phyloP scores from a whole-genome alignment of 2,888 invertebrate genomes.

The Euproctis similis region DNA sequence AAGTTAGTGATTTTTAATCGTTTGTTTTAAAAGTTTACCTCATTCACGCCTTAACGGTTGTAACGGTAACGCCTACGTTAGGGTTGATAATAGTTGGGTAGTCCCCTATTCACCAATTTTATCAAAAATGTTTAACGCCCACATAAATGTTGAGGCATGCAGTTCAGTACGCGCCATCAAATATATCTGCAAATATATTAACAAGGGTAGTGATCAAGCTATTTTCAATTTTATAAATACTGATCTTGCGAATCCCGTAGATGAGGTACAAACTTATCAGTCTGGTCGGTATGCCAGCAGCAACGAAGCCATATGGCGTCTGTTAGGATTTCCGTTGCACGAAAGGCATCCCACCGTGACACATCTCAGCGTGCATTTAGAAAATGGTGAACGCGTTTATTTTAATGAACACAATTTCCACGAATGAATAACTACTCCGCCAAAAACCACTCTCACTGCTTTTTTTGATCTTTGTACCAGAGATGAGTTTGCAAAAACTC shows the following conservation, averaged over 20 bases:
- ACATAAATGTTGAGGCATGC: slow-evolving; percentile 15
- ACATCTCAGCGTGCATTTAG: slow-evolving; percentile 13
- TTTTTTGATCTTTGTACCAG: slow-evolving; percentile 5
- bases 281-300: slow-evolving; percentile 9
- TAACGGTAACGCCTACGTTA: no score
- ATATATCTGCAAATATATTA: no score
- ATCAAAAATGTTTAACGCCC: slow-evolving; percentile 13
- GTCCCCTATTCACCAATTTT: slow-evolving; percentile 16
- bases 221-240: slow-evolving; percentile 12
- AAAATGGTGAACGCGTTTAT: slow-evolving; percentile 20
- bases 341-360: slow-evolving; percentile 16
- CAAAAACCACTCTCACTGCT: slow-evolving; percentile 15
- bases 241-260: background rate
- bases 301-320: no score
- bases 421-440: slow-evolving; percentile 6
- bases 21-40: no score
- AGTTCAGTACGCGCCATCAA: slow-evolving; percentile 14
- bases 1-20: no score
- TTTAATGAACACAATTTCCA: slow-evolving; percentile 14
- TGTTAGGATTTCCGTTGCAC: no score
- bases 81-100: slow-evolving; percentile 15
- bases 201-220: no score
- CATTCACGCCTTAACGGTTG: no score
- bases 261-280: background rate
- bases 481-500: slow-evolving; percentile 14